Base-by-base conservation (phyloP, 2,113 vertebrate species). In the Setophaga petechia region DNA sequence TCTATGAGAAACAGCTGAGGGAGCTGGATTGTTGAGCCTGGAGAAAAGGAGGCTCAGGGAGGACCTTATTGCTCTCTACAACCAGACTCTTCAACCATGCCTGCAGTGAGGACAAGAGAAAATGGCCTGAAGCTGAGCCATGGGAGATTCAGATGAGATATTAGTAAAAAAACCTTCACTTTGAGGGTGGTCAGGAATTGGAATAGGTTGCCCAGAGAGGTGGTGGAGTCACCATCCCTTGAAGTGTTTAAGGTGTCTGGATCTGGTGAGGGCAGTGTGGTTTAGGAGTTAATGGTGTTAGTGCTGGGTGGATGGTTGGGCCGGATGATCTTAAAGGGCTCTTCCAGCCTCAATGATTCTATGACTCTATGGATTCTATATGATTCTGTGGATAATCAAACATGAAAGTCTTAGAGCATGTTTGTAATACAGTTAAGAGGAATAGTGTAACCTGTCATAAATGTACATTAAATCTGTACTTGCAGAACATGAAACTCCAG, bases 401-500 rank as follows among this genome's bases (percentile, higher is more conserved):
- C 18, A 62, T 30, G 2, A 71, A 78, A 73, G 58, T 49, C 10
- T 54, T 35, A 43, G 8, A 24, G 6, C 13, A 47, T 0, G 0
- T 52, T 51, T 72, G 47, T 41, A 72, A 37, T 35, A 24, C 6
- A 49, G 12, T 24, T 37, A 67, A 62, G 28, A 37, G 7, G 4
- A 20, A 71, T 23, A 59, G 5, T 9, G 16, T 19, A 72, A 47
- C 43, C 9, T 23, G 11, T 22, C 21, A 47, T 55, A 57, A 67
- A 10, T 30, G 20, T 39, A 30, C 8, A 39, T 55, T 62, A 67
- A 87, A 67, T 66, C 18, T 33, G 17, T 54, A 71, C 14, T 67
- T 67, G 35, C 9, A 75, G 8, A 14, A 71, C 10, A 28, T 28
- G 22, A 72, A 79, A 75, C 24, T 90, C 11, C 6, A 52, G 21